These are phyloP conservation scores for Thecocarcelia acutangulata DNA, from an alignment of 2,888 invertebrate genomes.

Conservation along the genomic window DNA sequence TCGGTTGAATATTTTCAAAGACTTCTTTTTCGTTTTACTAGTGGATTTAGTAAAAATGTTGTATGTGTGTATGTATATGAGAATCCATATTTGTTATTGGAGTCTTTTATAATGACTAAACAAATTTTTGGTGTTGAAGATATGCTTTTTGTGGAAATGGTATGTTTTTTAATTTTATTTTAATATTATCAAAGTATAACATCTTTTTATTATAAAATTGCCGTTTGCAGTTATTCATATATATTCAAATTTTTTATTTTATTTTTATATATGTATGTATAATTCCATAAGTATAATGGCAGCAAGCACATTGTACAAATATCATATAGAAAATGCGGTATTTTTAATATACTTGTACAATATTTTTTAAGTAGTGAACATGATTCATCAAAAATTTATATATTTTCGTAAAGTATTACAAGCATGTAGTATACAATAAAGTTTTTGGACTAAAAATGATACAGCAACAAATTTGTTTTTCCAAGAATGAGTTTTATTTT, in stretches of 20 bases:
- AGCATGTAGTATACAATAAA: constrained; percentile 28
- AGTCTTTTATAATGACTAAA: constrained; percentile 37
- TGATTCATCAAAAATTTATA: constrained; percentile 60
- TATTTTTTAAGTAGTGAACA: constrained; percentile 47
- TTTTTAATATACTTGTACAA: neutral
- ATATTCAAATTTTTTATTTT: constrained; percentile 61
- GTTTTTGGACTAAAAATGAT: constrained; percentile 64
- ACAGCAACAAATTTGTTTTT: constrained; percentile 57
- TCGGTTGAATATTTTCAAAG: constrained; percentile 17
- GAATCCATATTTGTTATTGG: constrained; percentile 7
- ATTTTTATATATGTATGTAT: constrained; percentile 8
- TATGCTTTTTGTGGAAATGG: constrained; percentile 11
- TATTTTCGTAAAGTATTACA: neutral
- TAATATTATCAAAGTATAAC: constrained; percentile 66
- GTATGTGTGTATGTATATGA: no score
- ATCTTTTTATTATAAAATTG: constrained; percentile 66
- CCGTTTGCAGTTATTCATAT: constrained; percentile 51
- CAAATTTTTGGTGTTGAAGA: constrained; percentile 31
- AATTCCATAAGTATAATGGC: neutral
- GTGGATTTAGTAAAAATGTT: constrained; percentile 15
- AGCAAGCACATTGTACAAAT: neutral
- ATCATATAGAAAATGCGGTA: constrained; percentile 43
- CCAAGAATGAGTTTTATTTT: constrained; percentile 41
- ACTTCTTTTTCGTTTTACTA: constrained; percentile 3
- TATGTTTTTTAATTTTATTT: constrained; percentile 36